Evolutionary conservation across 2,113 vertebrate species (phyloP).

Genomic region (Zosterops hypoxanthus): DNA sequence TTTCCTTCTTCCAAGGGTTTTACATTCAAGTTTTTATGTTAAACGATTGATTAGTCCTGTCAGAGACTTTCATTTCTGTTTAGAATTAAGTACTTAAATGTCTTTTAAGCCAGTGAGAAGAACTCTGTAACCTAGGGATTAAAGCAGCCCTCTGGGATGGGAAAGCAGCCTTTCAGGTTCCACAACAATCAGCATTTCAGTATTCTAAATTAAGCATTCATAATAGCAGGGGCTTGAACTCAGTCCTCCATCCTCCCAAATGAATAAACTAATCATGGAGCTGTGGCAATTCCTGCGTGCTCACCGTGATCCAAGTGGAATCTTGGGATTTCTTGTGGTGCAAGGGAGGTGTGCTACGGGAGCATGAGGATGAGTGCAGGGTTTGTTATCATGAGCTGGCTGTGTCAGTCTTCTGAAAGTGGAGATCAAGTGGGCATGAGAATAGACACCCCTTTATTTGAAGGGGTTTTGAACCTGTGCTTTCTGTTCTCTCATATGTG

Average conservation of each 20-base stretch:
- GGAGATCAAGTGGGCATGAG: background rate
- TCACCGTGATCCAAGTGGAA: background rate
- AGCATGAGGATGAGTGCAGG: background rate
- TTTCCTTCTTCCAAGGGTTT: background rate
- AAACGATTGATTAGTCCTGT: background rate
- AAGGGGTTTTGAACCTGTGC: background rate
- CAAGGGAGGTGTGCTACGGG: accelerated
- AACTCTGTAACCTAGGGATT: background rate
- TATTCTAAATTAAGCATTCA: background rate
- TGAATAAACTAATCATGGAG: background rate
- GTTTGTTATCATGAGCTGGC: accelerated
- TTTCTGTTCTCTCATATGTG: accelerated
- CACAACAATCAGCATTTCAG: background rate
- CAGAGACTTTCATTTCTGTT: background rate
- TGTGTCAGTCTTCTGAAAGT: background rate
- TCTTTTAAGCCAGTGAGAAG: background rate
- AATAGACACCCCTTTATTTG: background rate
- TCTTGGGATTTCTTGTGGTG: background rate
- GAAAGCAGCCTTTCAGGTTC: background rate
- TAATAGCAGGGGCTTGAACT: background rate
- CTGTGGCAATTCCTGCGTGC: background rate
- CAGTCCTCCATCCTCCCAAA: background rate
- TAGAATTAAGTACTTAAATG: background rate
- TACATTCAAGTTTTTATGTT: background rate
- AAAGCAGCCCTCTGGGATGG: background rate